Evolutionary conservation across 2,113 vertebrate species (phyloP), one percentile per base, ranked within the genome.

Genomic region (Eretmochelys imbricata): DNA sequence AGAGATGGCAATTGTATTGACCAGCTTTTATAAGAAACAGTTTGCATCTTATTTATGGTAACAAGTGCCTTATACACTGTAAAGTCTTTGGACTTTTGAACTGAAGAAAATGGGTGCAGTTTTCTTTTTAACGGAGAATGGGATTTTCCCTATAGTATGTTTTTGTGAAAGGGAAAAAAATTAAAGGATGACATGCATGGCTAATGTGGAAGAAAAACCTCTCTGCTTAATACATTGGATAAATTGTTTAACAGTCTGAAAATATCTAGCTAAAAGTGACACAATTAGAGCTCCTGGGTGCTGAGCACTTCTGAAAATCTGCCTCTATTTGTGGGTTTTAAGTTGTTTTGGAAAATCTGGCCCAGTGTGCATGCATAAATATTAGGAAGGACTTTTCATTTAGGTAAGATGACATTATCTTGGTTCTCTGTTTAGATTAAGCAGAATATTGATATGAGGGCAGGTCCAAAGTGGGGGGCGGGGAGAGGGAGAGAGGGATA

Each of bases 221-320:
- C 35, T 54, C 48, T 53, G 20, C 14, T 46, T 78, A 54, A 35
- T 54, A 25, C 48, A 16, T 46, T 76, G 55, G 35, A 38, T n/a
- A 72, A 72, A 72, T 20, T 19, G 19, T n/a, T 72, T 38, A 72
- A 38, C 19, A 38, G 65, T 22, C 19, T 78, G 42, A 27, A 78
- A 78, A 78, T 48, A 27, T 48, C 24, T 22, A 48, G 75, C 42
- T 48, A 48, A 27, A 46, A 78, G 24, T 48, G 19, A 42, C 22
- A 75, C 24, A 27, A 48, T 48, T 78, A 8, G 35, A 85, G 12
- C 19, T 49, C 8, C 42, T 50, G 35, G 20, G 35, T 89, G 86
- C 72, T 85, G 72, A 89, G 25, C 38, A 12, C 72, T 48, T 88
- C 75, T 76, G 38, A 83, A 88, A 65, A 85, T 87, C 4, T 83